phyloP scores from a whole-genome alignment of 2,797 vertebrate genomes.

The Darevskia nairensis region DNA sequence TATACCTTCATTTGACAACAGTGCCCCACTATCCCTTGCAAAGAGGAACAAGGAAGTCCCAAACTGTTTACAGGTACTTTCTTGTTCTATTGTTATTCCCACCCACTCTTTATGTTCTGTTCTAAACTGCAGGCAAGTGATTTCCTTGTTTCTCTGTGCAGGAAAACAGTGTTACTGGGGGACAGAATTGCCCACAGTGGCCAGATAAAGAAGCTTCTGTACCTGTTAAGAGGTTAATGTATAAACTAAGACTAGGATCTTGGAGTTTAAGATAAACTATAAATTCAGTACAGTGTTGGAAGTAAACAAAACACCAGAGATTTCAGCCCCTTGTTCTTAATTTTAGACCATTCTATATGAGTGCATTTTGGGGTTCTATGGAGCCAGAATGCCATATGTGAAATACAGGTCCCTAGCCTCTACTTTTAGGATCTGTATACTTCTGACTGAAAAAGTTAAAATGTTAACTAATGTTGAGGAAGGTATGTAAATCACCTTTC shows the following conservation, averaged over 20 bases:
- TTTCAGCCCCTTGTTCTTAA: background rate
- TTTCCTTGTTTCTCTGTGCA: background rate
- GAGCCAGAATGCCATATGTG: background rate
- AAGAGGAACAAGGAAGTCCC: background rate
- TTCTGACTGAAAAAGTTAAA: background rate
- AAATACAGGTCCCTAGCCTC: background rate
- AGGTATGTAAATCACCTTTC: background rate
- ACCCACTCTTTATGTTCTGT: background rate
- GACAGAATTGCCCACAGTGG: background rate
- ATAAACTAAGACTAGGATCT: background rate
- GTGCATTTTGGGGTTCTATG: background rate
- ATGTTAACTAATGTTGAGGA: background rate
- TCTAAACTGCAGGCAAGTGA: background rate
- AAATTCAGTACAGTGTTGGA: background rate
- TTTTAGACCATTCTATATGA: background rate
- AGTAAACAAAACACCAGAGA: background rate
- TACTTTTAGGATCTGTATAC: background rate
- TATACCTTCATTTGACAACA: background rate
- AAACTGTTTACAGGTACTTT: background rate
- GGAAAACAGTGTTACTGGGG: background rate
- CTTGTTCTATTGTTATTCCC: background rate
- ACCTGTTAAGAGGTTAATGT: background rate
- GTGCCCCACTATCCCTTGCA: background rate
- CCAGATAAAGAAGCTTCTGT: background rate
- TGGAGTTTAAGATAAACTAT: background rate